Evolutionary conservation across 1,140 invertebrate species (phyloP), one percentile per base, ranked within the genome.

Genomic region (Drosophila miranda): DNA sequence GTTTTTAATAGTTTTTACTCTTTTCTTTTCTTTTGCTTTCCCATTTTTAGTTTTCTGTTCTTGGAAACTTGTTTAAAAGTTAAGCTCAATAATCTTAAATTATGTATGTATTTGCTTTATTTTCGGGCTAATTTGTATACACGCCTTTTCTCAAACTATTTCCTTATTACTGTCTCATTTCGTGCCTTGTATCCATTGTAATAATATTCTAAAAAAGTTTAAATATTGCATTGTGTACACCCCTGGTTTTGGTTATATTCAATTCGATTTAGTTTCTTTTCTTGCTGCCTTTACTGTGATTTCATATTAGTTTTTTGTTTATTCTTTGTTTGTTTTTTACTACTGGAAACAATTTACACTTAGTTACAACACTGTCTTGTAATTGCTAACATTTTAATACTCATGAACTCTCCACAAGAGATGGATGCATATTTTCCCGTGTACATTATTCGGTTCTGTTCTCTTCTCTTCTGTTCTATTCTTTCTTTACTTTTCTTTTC

Each of bases 21-120:
- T 44, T 57, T 53, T 58, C 41, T 56, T 63, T 38, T 38, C 11
- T 38, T 38, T 46, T 21, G 28, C 30, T 64, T 67, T 51, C 49
- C 38, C 34, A 13, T 2, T 55, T 38, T 52, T 19, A 41, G 11
- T 57, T 58, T 51, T 57, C 41, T 66, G 56, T 63, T 61, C 45
- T 56, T 63, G 72, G 58, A 86, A 86, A 86, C 67, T 66, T 70
- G 50, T 63, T 86, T 81, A 87, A 87, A 86, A 86, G 82, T 86
- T 86, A 86, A 86, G 82, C 82, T 86, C 82, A 87, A 86, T 82
- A 86, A 87, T 81, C 81, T 86, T 86, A 86, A 87, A 86, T 82
- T 86, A 81, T 86, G 62, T 63, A 71, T 78, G 69, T 73, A 59
- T 68, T 74, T 77, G 44, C 54, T 49, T 69, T 60, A 23, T n/a